These are phyloP conservation scores for Choloepus hoffmanni DNA, from an alignment of 2,113 vertebrate genomes.

Conservation along the genomic window DNA sequence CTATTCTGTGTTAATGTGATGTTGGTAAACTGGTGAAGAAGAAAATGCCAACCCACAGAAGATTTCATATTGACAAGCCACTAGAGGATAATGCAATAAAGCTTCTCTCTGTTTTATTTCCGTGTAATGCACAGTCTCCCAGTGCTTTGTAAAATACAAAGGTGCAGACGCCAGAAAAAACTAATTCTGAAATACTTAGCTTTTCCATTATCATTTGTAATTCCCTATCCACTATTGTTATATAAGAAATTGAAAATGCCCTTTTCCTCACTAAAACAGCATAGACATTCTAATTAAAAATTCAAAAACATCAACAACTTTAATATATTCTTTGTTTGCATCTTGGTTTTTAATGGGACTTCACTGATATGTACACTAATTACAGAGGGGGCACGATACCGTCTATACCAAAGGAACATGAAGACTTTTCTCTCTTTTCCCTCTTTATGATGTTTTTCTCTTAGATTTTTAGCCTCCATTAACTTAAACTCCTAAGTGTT, in stretches of 20 bases:
- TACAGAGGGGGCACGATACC: not conserved
- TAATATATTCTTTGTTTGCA: constrained; percentile 45
- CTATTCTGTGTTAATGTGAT: constrained; percentile 5
- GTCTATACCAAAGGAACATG: not conserved
- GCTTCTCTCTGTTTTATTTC: not conserved
- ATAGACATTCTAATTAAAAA: constrained; percentile 69
- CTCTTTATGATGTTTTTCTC: not conserved
- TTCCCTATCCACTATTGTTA: constrained; percentile 33
- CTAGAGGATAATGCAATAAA: not conserved
- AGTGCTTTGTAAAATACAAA: constrained; percentile 36
- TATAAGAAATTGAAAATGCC: constrained; percentile 63
- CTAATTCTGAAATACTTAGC: constrained; percentile 42
- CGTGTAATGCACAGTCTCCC: not conserved
- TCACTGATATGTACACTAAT: constrained; percentile 26
- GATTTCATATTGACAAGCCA: not conserved
- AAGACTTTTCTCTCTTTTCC: not conserved
- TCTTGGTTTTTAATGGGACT: constrained; percentile 48
- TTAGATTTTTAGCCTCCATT: not conserved
- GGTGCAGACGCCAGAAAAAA: constrained; percentile 33
- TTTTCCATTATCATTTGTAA: not conserved
- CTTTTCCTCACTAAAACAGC: constrained; percentile 24
- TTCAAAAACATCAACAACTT: constrained; percentile 27
- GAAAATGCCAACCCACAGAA: not conserved
- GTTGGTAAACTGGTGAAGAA: not conserved
- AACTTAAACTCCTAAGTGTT: constrained; percentile 44